A percentile compares a stretch with the other conserved stretches of the same genome.
phyloP scores from a whole-genome alignment of 2,797 vertebrate genomes.

The Lithobates pipiens region DNA sequence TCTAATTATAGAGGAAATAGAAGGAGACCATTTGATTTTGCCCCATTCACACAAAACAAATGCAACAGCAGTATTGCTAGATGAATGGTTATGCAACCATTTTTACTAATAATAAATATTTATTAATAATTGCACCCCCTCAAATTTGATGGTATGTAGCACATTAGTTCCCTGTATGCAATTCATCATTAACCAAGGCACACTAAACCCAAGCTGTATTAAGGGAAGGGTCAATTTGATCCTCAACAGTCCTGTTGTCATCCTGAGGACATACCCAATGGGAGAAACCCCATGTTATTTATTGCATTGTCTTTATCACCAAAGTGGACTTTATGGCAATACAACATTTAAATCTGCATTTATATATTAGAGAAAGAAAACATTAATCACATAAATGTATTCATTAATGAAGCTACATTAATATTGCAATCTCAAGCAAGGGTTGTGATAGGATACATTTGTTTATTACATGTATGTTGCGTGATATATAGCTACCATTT shows the following conservation, averaged over 20 bases:
- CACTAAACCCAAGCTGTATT: slow-evolving; percentile 12
- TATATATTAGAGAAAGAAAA: neutral
- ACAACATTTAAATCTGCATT: slow-evolving; percentile 18
- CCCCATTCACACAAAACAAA: too few relatives aligned
- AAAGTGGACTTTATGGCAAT: slow-evolving; percentile 46
- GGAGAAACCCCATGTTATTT: neutral
- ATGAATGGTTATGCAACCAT: too few relatives aligned
- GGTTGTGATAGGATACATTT: slow-evolving; percentile 20
- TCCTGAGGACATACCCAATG: neutral
- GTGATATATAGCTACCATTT: slow-evolving; percentile 30
- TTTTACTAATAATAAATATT: too few relatives aligned
- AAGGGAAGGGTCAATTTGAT: neutral
- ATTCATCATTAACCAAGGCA: slow-evolving; percentile 14
- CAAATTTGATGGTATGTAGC: too few relatives aligned
- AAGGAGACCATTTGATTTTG: too few relatives aligned
- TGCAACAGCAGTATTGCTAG: too few relatives aligned
- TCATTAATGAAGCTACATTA: slow-evolving; percentile 13
- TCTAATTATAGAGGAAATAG: too few relatives aligned
- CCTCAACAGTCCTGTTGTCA: neutral
- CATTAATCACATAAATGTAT: slow-evolving; percentile 26
- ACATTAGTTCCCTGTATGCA: neutral
- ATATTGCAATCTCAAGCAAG: neutral
- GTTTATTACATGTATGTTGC: slow-evolving; percentile 20
- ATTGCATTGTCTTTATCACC: slow-evolving; percentile 14
- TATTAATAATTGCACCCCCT: too few relatives aligned